A percentile compares a stretch with the other conserved stretches of the same genome.
Conservation (phyloP, 2,113 vertebrate species). For the Prochilodus magdalenae region DNA sequence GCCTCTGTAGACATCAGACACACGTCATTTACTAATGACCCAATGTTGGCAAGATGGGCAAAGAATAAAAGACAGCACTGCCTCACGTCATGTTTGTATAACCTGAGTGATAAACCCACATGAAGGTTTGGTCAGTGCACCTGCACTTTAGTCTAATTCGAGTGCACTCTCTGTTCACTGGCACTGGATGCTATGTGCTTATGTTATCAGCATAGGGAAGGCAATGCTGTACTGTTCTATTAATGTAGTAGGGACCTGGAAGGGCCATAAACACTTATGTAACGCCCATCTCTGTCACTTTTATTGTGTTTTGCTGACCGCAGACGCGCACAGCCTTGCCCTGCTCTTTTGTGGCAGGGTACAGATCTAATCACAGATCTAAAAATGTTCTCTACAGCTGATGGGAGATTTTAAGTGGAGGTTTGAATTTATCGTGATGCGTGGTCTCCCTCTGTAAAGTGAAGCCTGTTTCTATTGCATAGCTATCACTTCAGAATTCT, state of each 20-base stretch:
- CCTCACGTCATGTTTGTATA: not conserved
- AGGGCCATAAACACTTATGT: constrained; percentile 23
- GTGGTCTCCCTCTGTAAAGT: not conserved
- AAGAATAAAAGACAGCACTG: not conserved
- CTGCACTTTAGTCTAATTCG: not conserved
- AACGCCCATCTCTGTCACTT: constrained; percentile 21
- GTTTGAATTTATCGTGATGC: constrained; percentile 61
- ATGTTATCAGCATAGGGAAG: constrained; percentile 13
- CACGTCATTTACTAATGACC: not conserved
- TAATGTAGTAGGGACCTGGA: not conserved
- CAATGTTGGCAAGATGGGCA: not conserved
- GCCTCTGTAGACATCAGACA: not conserved
- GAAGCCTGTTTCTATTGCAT: not conserved
- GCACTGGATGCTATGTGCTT: constrained; percentile 1
- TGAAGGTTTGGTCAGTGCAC: not conserved
- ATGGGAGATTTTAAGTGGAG: not conserved
- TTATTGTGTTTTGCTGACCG: constrained; percentile 14
- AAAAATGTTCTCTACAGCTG: not conserved
- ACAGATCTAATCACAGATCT: not conserved
- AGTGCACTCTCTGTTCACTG: not conserved
- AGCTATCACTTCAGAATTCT: not conserved
- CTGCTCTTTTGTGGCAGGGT: constrained; percentile 13
- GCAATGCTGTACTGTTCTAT: constrained; percentile 5
- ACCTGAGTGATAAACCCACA: not conserved
- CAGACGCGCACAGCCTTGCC: not conserved